These are phyloP conservation scores for Clarias magur DNA, from an alignment of 2,113 vertebrate species.

Conservation along the genomic window DNA sequence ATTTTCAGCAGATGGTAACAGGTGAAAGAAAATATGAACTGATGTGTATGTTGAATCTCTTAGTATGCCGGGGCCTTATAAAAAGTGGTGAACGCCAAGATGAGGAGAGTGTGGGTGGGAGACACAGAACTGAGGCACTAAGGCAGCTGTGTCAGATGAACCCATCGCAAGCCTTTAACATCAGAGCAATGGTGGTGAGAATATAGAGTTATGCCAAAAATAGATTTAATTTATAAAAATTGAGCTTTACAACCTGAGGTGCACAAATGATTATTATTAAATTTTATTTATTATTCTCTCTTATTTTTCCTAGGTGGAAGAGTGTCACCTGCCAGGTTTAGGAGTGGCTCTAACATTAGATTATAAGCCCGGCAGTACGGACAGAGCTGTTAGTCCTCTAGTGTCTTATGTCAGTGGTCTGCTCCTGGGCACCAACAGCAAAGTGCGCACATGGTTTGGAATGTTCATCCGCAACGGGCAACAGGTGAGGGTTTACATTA, in stretches of 20 bases:
- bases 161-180: slow-evolving; percentile 92
- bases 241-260: neutral
- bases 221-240: neutral
- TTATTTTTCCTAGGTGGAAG: slow-evolving; percentile 81
- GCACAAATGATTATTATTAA: neutral
- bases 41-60: slow-evolving; percentile 36
- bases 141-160: slow-evolving; percentile 97
- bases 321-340: slow-evolving; percentile 94
- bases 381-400: slow-evolving; percentile 92
- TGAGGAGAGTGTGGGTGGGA: slow-evolving; percentile 91
- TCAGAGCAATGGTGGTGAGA: slow-evolving; percentile 97
- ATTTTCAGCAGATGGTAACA: neutral
- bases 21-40: neutral
- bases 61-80: slow-evolving; percentile 93
- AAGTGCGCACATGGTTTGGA: slow-evolving; percentile 98
- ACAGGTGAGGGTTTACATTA: slow-evolving; percentile 75
- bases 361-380: slow-evolving; percentile 86
- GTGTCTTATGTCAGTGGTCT: slow-evolving; percentile 96
- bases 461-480: slow-evolving; percentile 97
- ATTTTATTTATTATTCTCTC: rapidly evolving
- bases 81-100: slow-evolving; percentile 97
- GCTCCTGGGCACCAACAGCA: slow-evolving; percentile 93
- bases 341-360: slow-evolving; percentile 95
- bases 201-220: neutral
- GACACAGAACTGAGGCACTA: slow-evolving; percentile 92